Base-by-base conservation (phyloP, 2,113 vertebrate genomes). In the Oenanthe oenanthe region DNA sequence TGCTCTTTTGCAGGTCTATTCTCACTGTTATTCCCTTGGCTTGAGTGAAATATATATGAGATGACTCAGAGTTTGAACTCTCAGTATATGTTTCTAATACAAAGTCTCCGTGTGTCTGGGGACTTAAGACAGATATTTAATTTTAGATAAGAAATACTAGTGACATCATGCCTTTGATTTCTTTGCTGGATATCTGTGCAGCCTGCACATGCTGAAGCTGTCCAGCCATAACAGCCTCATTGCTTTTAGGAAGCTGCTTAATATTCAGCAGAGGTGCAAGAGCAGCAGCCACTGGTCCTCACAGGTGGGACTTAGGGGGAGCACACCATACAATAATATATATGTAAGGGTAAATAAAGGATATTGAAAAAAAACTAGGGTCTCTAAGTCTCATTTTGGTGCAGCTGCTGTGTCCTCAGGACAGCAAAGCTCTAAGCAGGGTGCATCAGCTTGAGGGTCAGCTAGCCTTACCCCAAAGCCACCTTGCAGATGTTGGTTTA, bases 81-180 rank as follows among this genome's bases (percentile, higher is more conserved):
- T 51, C 82, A 24, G 85, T 96, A 92, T 93, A 75, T 97, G 95
- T 97, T 98, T 96, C 93, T 93, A 97, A 97, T 97, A 97, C 90
- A 67, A 95, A 87, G 60, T 67, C 87, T 92, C 85, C 48, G 47
- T 17, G 8, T 75, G 78, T 95, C 83, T 71, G 60, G 76, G 58
- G 81, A 95, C 79, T 63, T 77, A 91, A 93, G 91, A 92, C 81
- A 96, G 92, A 91, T 96, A 73, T 96, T 97, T 97, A 95, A 97
- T 73, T 94, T 94, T 92, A 96, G 91, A 96, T 95, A 88, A 96
- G 76, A 88, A 88, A 88, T 58, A 53, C 71, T 58, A 73, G 61
- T 98, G 97, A 98, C 91, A 92, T 98, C 97, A 98, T 90, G 45
- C 62, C 87, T 97, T 92, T 97, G 94, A 95, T 93, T 96, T 96